Conservation (phyloP, 2,113 vertebrate genomes). For the Herpetotheres cachinnans region DNA sequence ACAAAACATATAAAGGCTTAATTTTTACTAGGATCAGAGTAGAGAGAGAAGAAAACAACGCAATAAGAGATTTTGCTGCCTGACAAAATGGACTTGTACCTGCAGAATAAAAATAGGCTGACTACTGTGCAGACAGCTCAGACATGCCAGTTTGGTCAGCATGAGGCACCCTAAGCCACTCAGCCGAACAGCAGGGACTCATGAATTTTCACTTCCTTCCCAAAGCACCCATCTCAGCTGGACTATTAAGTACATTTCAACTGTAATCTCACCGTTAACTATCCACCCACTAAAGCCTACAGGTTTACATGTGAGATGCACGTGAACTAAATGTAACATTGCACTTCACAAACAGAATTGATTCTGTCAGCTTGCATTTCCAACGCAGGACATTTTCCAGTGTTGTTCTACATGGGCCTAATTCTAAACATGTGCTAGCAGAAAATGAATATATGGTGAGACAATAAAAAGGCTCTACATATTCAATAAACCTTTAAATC, state of each 20-base stretch:
- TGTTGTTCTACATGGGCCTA: not conserved
- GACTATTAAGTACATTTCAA: slow-evolving; percentile 5
- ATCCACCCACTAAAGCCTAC: not conserved
- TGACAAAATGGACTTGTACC: not conserved
- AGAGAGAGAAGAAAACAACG: not conserved
- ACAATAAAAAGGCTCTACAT: not conserved
- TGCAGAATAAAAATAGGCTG: not conserved
- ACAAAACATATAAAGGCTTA: not conserved
- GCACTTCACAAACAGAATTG: not conserved
- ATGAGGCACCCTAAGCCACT: not conserved
- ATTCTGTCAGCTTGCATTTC: not conserved
- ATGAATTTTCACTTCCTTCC: slow-evolving; percentile 4
- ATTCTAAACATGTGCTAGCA: not conserved
- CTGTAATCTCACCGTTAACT: not conserved
- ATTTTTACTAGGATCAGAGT: not conserved
- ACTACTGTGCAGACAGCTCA: not conserved
- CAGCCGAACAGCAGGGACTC: not conserved
- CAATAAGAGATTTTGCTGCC: not conserved
- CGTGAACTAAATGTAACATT: not conserved
- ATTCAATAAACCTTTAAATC: not conserved
- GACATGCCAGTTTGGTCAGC: not conserved
- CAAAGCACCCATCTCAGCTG: not conserved
- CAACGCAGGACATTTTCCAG: not conserved
- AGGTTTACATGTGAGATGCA: not conserved
- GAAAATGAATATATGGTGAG: not conserved